Percentiles rank a stretch among this genome's conserved stretches.
Evolutionary conservation across 2,888 invertebrate genomes (phyloP).

Genomic region (Phyllotreta cruciferae): DNA sequence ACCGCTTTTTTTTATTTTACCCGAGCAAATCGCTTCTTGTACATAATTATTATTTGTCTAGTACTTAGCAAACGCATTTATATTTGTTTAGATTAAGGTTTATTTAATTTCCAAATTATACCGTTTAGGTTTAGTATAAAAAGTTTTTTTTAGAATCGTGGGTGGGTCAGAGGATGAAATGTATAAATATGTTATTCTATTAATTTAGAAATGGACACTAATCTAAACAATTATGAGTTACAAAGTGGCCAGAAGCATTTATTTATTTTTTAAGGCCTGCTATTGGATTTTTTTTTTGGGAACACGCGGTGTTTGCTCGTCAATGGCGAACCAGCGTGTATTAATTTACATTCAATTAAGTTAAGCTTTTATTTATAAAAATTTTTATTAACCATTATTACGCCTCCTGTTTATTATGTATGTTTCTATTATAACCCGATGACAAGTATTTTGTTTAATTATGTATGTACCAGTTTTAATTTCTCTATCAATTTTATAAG

Average conservation of each 20-base stretch:
- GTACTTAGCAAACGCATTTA: conserved; percentile 49
- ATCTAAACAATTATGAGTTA: conserved; percentile 21
- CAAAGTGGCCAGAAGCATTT: conserved; percentile 32
- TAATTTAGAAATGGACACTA: conserved; percentile 13
- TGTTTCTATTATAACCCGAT: conserved; percentile 26
- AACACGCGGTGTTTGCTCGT: conserved; percentile 4
- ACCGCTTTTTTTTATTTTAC: conserved; percentile 30
- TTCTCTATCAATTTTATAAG: conserved; percentile 21
- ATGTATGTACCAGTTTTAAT: conserved; percentile 24
- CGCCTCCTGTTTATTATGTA: conserved; percentile 28
- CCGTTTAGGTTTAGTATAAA: neutral
- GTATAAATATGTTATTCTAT: neutral
- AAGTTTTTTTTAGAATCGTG: conserved; percentile 3
- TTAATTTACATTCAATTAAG: conserved; percentile 34
- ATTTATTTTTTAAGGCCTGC: conserved; percentile 25
- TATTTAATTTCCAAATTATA: conserved; percentile 20
- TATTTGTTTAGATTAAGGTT: conserved; percentile 29
- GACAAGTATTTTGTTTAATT: conserved; percentile 35
- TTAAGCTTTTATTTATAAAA: conserved; percentile 39
- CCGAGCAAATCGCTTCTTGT: conserved; percentile 43
- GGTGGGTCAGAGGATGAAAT: conserved; percentile 1
- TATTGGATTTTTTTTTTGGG: conserved; percentile 21
- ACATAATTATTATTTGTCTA: conserved; percentile 45
- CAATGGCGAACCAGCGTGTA: conserved; percentile 4
- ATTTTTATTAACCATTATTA: conserved; percentile 21